Percentiles rank a stretch among this genome's conserved stretches.
phyloP scores from a whole-genome alignment of 2,888 invertebrate genomes.

The Cancer borealis region DNA sequence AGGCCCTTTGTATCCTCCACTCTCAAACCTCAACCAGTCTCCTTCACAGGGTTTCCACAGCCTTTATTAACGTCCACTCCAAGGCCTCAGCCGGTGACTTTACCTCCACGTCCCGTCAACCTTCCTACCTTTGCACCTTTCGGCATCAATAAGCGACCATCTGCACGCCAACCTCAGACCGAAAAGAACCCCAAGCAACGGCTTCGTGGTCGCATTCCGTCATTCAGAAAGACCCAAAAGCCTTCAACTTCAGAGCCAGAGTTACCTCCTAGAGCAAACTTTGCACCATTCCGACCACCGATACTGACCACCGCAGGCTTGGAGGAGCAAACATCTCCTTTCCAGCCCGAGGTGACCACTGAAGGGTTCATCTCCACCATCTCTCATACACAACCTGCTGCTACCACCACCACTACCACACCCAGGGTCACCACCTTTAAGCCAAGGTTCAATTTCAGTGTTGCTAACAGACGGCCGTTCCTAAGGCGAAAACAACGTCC shows the following conservation, averaged over 20 bases:
- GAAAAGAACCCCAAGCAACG: neutral
- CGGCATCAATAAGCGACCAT: neutral
- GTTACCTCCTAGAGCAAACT: neutral
- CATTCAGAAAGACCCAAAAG: slow-evolving; percentile 43
- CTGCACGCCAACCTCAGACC: neutral
- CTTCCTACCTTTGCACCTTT: slow-evolving; percentile 33
- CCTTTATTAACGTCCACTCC: slow-evolving; percentile 47
- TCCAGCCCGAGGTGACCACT: slow-evolving; percentile 44
- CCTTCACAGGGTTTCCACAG: slow-evolving; percentile 16
- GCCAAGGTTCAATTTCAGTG: slow-evolving; percentile 63
- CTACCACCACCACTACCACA: slow-evolving; percentile 59
- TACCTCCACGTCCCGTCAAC: neutral
- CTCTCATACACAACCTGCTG: neutral
- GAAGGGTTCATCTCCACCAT: slow-evolving; percentile 18
- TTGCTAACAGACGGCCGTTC: slow-evolving; percentile 67
- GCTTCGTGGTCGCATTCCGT: slow-evolving; percentile 15
- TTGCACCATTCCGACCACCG: slow-evolving; percentile 31
- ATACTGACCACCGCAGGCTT: neutral
- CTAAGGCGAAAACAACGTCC: slow-evolving; percentile 63
- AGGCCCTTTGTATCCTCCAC: slow-evolving; percentile 59
- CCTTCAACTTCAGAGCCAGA: slow-evolving; percentile 17
- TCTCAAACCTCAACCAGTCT: slow-evolving; percentile 53
- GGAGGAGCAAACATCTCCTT: slow-evolving; percentile 32
- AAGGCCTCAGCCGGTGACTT: slow-evolving; percentile 31
- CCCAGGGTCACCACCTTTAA: slow-evolving; percentile 72